Conservation (phyloP, 2,888 invertebrate species). For the Conus canariensis region DNA sequence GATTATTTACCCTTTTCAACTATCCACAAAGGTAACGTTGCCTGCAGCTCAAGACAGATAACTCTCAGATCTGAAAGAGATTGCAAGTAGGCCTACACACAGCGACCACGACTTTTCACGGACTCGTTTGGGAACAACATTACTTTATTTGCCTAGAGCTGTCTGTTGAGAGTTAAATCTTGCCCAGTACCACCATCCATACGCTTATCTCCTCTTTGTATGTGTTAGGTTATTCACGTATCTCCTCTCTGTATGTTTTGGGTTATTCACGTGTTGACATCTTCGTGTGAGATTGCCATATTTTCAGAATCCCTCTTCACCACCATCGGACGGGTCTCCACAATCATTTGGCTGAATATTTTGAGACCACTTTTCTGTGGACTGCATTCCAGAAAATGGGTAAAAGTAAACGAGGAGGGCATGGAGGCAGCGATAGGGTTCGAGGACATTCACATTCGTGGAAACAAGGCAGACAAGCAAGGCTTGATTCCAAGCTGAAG, state of each 20-base stretch:
- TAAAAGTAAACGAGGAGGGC: constrained; percentile 30
- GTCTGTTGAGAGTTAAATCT: too few species aligned
- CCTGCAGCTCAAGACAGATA: neutral
- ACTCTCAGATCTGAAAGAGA: neutral
- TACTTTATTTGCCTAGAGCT: too few species aligned
- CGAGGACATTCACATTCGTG: neutral
- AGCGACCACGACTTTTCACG: neutral
- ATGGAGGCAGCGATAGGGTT: constrained; percentile 9
- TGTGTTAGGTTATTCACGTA: too few species aligned
- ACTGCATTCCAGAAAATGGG: constrained; percentile 20
- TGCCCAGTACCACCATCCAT: too few species aligned
- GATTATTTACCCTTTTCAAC: neutral
- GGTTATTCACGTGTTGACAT: too few species aligned
- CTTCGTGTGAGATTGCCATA: too few species aligned
- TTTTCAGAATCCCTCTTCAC: too few species aligned
- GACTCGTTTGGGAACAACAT: too few species aligned
- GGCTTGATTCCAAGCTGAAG: constrained; percentile 2
- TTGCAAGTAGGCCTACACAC: neutral
- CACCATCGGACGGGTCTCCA: too few species aligned
- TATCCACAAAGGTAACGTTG: neutral
- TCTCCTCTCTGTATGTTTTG: too few species aligned
- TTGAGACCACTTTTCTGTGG: neutral
- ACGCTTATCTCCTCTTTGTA: too few species aligned
- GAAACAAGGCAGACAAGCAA: constrained; percentile 26
- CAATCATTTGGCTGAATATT: neutral